Evolutionary conservation across 2,888 invertebrate genomes (phyloP).

Genomic region (Girardia tigrina): DNA sequence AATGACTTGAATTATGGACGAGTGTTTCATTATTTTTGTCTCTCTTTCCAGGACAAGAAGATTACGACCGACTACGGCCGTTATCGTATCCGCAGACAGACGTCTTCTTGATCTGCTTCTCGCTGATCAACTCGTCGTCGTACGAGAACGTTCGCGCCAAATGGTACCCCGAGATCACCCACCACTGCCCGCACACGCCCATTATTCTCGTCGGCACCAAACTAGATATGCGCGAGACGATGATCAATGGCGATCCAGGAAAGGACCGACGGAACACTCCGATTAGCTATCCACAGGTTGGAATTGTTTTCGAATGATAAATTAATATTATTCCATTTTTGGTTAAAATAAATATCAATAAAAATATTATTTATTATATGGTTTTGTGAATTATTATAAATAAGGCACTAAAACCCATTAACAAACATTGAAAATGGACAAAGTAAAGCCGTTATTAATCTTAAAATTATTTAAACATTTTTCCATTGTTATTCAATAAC

Average conservation of each 20-base stretch:
- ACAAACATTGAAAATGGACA: too few relatives aligned
- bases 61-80: slow-evolving; percentile 37
- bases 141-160: slow-evolving; percentile 37
- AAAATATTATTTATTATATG: too few relatives aligned
- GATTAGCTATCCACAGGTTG: slow-evolving; percentile 83
- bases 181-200: slow-evolving; percentile 97
- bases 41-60: slow-evolving; percentile 38
- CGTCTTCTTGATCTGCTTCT: slow-evolving; percentile 36
- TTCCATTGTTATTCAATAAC: too few relatives aligned
- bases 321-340: too few relatives aligned
- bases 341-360: too few relatives aligned
- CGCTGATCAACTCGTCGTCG: slow-evolving; percentile 33
- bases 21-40: not conserved
- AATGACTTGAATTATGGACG: too few relatives aligned
- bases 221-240: slow-evolving; percentile 83
- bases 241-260: slow-evolving; percentile 84
- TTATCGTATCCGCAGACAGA: slow-evolving; percentile 37
- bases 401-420: too few relatives aligned
- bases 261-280: slow-evolving; percentile 86
- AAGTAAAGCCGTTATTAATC: too few relatives aligned
- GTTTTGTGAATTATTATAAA: too few relatives aligned
- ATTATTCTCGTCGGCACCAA: slow-evolving; percentile 94
- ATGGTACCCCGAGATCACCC: slow-evolving; percentile 42
- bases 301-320: too few relatives aligned
- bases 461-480: too few relatives aligned